Percentiles rank a stretch among this genome's conserved stretches.
phyloP scores from a whole-genome alignment of 2,888 invertebrate species.

The Trichopria drosophilae region DNA sequence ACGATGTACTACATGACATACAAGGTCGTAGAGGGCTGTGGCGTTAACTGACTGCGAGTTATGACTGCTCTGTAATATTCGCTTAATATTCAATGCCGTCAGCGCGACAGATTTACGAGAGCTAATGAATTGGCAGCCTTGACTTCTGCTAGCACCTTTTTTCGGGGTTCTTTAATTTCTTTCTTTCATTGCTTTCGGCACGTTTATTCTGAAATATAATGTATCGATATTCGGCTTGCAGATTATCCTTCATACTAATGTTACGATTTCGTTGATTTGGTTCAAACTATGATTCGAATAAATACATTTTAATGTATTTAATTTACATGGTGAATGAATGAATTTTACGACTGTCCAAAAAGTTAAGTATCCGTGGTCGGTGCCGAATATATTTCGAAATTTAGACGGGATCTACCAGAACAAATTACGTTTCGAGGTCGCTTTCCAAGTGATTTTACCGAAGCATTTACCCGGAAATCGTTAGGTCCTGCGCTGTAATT shows the following conservation, averaged over 20 bases:
- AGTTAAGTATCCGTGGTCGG: constrained; percentile 35
- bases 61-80: constrained; percentile 52
- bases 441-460: not conserved
- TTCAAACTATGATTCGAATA: too few species aligned
- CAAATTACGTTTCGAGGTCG: not conserved
- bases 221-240: not conserved
- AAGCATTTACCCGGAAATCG: constrained; percentile 52
- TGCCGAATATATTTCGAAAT: constrained; percentile 24
- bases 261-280: too few species aligned
- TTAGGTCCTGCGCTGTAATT: constrained; percentile 42
- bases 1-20: constrained; percentile 25
- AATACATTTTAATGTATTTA: too few species aligned
- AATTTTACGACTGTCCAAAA: too few species aligned
- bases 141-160: constrained; percentile 28
- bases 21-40: constrained; percentile 33
- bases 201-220: constrained; percentile 1
- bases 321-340: too few species aligned
- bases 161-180: not conserved
- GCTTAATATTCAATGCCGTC: constrained; percentile 56
- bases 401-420: too few species aligned
- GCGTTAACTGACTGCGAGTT: constrained; percentile 54
- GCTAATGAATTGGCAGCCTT: constrained; percentile 55
- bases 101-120: constrained; percentile 56
- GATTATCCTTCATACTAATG: not conserved
- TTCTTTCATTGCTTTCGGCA: not conserved